phyloP scores from a whole-genome alignment of 2,888 invertebrate genomes.

The Cotesia congregata region DNA sequence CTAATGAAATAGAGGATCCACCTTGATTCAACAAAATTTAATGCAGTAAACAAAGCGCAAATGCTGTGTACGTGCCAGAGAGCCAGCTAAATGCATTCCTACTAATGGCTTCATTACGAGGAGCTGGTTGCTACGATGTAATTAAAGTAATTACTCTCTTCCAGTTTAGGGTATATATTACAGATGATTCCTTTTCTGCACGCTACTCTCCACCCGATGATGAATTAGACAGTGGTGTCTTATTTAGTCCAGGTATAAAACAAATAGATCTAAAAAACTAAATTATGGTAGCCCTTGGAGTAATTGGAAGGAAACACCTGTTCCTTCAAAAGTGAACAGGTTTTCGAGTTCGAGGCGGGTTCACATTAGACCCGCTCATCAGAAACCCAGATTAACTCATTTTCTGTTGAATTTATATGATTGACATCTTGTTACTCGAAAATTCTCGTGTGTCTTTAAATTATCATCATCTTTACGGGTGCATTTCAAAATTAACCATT shows the following conservation, averaged over 20 bases:
- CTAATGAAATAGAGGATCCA: conserved; percentile 33
- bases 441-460: neutral
- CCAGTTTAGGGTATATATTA: conserved; percentile 4
- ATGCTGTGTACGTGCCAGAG: conserved; percentile 6
- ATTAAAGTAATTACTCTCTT: conserved; percentile 59
- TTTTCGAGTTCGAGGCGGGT: neutral
- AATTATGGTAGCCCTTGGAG: conserved; percentile 1
- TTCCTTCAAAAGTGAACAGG: neutral
- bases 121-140: conserved; percentile 53
- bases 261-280: conserved; percentile 17
- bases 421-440: neutral
- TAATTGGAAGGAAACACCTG: conserved; percentile 14
- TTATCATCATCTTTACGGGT: neutral
- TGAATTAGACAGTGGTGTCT: conserved; percentile 9
- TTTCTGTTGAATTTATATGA: neutral
- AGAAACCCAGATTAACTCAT: neutral
- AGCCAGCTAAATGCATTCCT: conserved; percentile 23
- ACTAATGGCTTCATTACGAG: conserved; percentile 57
- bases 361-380: neutral
- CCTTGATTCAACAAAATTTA: neutral
- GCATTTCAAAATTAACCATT: neutral
- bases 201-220: conserved; percentile 3
- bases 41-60: conserved; percentile 8
- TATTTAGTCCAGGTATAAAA: conserved; percentile 17
- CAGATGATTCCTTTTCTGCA: neutral